Percentiles rank a stretch among this genome's conserved stretches.
Evolutionary conservation across 2,888 invertebrate genomes (phyloP).

Genomic region (Neelides folsomi): DNA sequence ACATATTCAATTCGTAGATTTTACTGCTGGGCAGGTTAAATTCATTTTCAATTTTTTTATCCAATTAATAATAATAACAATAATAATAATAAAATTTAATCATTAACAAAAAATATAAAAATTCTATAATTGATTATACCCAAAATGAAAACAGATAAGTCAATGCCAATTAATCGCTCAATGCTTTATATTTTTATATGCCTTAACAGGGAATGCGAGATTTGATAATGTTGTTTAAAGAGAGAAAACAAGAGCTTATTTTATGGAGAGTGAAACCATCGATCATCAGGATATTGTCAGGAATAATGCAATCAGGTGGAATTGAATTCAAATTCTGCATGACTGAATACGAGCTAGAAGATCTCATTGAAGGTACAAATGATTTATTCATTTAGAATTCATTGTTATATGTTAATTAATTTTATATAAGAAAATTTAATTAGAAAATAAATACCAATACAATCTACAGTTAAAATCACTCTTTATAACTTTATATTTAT

Average conservation of each 20-base stretch:
- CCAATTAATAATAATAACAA: neutral
- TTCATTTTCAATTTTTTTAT: too few relatives aligned
- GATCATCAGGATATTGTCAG: conserved; percentile 23
- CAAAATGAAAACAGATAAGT: too few relatives aligned
- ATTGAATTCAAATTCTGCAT: conserved; percentile 50
- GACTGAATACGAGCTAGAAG: conserved; percentile 49
- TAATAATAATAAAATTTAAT: neutral
- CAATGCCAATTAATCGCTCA: too few relatives aligned
- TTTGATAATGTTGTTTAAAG: conserved; percentile 27
- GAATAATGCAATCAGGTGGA: conserved; percentile 22
- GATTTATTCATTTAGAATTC: too few relatives aligned
- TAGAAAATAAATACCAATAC: too few relatives aligned
- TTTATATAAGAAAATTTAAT: too few relatives aligned
- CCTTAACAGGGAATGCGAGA: conserved; percentile 27
- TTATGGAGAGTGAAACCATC: conserved; percentile 31
- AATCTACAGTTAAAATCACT: too few relatives aligned
- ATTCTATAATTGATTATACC: neutral
- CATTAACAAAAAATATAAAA: neutral
- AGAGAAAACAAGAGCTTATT: conserved; percentile 25
- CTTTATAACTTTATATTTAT: too few relatives aligned
- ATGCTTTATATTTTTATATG: too few relatives aligned
- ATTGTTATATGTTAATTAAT: too few relatives aligned
- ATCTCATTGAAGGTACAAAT: conserved; percentile 46
- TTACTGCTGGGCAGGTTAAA: conserved; percentile 61
- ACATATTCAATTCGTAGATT: conserved; percentile 77